Base-by-base conservation (phyloP, 2,797 vertebrate genomes). In the Smutsia temminckii region DNA sequence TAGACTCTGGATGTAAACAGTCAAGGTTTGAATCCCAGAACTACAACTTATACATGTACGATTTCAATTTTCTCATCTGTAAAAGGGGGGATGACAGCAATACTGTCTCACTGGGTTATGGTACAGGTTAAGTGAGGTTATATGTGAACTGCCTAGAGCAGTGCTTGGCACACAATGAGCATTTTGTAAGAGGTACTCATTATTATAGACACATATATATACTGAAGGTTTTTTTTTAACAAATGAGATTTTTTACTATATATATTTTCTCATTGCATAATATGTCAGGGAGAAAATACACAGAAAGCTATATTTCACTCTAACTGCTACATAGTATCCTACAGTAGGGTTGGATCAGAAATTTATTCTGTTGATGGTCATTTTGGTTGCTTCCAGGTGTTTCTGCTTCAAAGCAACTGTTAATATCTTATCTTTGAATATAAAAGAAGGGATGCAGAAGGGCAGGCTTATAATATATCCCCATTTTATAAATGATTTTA, bases 371-470 rank as follows among this genome's bases (percentile, higher is more conserved):
- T 32, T 40, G 17, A 71, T 42, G 61, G 49, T 27, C 17, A 51
- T 40, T 88, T 68, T 20, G 17, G 75, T 57, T 74, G 7, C 34
- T 78, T 75, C 63, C 57, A 51, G 29, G 13, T 59, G 57, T 86
- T 95, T 96, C 75, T 20, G 34, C 59, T 72, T 79, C 64, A 93
- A 81, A 95, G 32, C 37, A 83, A 79, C 51, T 40, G 46, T 51
- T 83, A 63, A 27, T 89, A 63, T n/a, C 34, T 85, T 68, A 78
- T 57, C 20, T 25, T 92, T 71, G 46, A 83, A 42, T 79, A 57
- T 75, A 72, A 87, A 69, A 66, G 46, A 74, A 94, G 27, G 27
- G 34, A 23, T 53, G 21, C 40, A 78, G 81, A 80, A 88, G 5
- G 61, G 32, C 6, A 9, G 32, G 23, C 16, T 9, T 42, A 14